Conservation (phyloP, 2,888 invertebrate species). For the Euphydryas editha region DNA sequence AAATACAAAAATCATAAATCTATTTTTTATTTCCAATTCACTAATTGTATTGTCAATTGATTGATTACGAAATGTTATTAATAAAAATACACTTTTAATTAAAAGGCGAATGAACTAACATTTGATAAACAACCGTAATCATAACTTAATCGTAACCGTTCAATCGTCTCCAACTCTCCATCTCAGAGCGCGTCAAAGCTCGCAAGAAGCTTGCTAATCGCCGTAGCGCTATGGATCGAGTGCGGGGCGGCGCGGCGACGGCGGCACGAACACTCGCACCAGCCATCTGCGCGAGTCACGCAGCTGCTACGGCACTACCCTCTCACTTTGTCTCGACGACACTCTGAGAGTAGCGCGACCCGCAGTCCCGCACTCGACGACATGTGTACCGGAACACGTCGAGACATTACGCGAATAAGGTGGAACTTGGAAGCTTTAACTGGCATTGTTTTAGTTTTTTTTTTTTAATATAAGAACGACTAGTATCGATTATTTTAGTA, state of each 20-base stretch:
- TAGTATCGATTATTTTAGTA: not conserved
- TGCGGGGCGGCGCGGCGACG: slow-evolving; percentile 46
- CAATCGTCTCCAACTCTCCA: not conserved
- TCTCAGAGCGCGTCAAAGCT: too few species aligned
- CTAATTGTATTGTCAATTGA: too few species aligned
- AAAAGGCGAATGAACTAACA: too few species aligned
- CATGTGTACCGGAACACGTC: slow-evolving; percentile 1
- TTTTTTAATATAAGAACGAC: not conserved
- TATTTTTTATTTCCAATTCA: too few species aligned
- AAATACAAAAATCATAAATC: too few species aligned
- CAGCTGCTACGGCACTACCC: slow-evolving; percentile 61
- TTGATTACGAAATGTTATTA: not conserved
- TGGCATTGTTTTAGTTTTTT: not conserved
- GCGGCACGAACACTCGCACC: too few species aligned
- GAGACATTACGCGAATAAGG: slow-evolving; percentile 4
- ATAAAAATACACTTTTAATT: not conserved
- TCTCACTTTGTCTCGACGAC: slow-evolving; percentile 57
- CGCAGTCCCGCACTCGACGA: slow-evolving; percentile 38
- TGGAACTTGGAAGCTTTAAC: not conserved
- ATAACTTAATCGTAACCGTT: not conserved
- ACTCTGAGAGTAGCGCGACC: slow-evolving; percentile 18
- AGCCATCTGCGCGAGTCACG: slow-evolving; percentile 62
- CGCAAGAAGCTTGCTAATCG: slow-evolving; percentile 2
- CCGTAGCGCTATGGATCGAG: slow-evolving; percentile 25
- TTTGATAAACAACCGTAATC: too few species aligned